Evolutionary conservation across 1,140 invertebrate genomes (phyloP).

Genomic region (Listronotus bonariensis): DNA sequence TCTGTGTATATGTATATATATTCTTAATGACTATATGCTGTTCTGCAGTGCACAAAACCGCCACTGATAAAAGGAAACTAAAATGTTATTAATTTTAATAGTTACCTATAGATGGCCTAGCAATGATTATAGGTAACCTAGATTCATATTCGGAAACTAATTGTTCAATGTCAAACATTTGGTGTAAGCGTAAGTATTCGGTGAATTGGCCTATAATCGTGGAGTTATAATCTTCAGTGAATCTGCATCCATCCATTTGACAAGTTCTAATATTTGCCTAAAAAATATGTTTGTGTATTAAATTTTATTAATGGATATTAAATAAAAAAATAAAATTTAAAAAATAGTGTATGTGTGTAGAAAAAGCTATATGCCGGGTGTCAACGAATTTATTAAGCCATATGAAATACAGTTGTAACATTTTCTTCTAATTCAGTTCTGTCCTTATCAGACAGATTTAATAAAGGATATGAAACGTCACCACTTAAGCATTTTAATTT

Average conservation of each 20-base stretch:
- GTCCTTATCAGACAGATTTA: conserved; percentile 67
- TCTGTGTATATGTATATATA: too few species aligned
- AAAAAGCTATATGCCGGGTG: too few species aligned
- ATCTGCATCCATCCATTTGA: conserved; percentile 77
- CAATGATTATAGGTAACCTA: conserved; percentile 69
- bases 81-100: conserved; percentile 36
- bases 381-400: too few species aligned
- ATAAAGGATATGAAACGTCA: conserved; percentile 56
- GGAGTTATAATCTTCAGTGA: conserved; percentile 74
- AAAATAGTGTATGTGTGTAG: too few species aligned
- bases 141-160: conserved; percentile 65
- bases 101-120: conserved; percentile 77
- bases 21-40: too few species aligned
- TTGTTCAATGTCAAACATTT: conserved; percentile 76
- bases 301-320: too few species aligned
- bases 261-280: conserved; percentile 67
- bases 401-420: conserved; percentile 76
- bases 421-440: conserved; percentile 60
- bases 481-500: conserved; percentile 57
- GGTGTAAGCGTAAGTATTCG: conserved; percentile 82
- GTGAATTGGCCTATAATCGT: conserved; percentile 72
- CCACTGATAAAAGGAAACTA: too few species aligned
- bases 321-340: too few species aligned
- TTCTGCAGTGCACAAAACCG: too few species aligned
- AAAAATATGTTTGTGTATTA: conserved; percentile 22